These are phyloP conservation scores for Hippocampus comes DNA, from an alignment of 2,113 vertebrate genomes.

Conservation along the genomic window DNA sequence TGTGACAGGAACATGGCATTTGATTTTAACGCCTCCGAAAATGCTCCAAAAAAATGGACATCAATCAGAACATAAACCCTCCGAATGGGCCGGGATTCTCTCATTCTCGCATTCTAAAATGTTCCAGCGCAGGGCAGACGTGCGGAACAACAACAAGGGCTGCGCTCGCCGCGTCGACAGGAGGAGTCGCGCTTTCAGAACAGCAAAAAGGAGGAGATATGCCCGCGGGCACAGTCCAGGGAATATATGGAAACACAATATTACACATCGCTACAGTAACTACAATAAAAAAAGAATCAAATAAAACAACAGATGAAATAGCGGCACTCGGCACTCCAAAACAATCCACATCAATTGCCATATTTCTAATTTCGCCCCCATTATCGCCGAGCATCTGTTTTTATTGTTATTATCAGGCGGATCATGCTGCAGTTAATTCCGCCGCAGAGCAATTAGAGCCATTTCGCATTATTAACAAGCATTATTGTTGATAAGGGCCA, in stretches of 20 bases:
- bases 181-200: conserved; percentile 58
- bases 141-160: neutral
- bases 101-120: conserved; percentile 58
- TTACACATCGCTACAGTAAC: conserved; percentile 63
- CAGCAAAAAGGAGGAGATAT: conserved; percentile 62
- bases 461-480: conserved; percentile 66
- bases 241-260: conserved; percentile 66
- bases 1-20: neutral
- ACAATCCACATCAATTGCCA: conserved; percentile 15
- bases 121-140: conserved; percentile 40
- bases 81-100: neutral
- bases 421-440: conserved; percentile 57
- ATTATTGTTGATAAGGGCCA: conserved; percentile 67
- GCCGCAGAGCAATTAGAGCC: conserved; percentile 66
- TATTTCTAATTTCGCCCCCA: conserved; percentile 37
- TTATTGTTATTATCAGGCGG: conserved; percentile 45
- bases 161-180: conserved; percentile 32
- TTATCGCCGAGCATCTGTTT: conserved; percentile 39
- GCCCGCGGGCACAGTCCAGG: conserved; percentile 63
- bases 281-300: conserved; percentile 54
- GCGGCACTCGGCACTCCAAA: conserved; percentile 20
- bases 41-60: neutral
- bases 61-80: neutral
- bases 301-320: conserved; percentile 52
- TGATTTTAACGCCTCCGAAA: neutral